Percentiles rank a stretch among this genome's conserved stretches.
Evolutionary conservation across 2,797 vertebrate species (phyloP).

Genomic region (Mormyrops boulengeri): DNA sequence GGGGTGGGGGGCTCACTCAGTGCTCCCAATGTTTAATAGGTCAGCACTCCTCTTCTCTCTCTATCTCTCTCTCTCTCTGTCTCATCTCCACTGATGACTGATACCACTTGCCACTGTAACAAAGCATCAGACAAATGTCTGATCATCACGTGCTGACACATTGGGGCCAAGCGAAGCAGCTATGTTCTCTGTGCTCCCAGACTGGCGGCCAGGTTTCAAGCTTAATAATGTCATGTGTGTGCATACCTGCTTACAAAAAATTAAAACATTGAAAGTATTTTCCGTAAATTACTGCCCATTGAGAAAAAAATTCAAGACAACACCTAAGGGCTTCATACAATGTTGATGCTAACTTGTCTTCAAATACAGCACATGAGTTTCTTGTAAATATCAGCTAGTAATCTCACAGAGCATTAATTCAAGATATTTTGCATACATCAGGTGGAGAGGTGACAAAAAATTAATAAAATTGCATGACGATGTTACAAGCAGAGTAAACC

Average conservation of each 20-base stretch:
- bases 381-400: not conserved
- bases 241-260: not conserved
- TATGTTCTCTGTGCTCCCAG: constrained; percentile 26
- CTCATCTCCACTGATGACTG: constrained; percentile 52
- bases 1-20: constrained; percentile 17
- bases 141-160: constrained; percentile 53
- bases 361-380: not conserved
- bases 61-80: constrained; percentile 32
- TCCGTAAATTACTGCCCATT: not conserved
- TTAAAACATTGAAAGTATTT: not conserved
- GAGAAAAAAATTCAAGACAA: not conserved
- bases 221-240: constrained; percentile 18
- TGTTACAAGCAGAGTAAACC: not conserved
- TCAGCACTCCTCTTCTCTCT: constrained; percentile 34
- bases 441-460: not conserved
- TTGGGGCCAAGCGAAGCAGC: constrained; percentile 46
- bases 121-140: constrained; percentile 51
- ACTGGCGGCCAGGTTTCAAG: constrained; percentile 31
- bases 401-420: not conserved
- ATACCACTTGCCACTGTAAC: constrained; percentile 51
- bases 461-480: not conserved
- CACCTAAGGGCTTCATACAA: not conserved
- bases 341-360: not conserved
- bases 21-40: constrained; percentile 42
- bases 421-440: not conserved